Base-by-base conservation (phyloP, 2,888 invertebrate genomes). In the Reticulitermes lucifugus region DNA sequence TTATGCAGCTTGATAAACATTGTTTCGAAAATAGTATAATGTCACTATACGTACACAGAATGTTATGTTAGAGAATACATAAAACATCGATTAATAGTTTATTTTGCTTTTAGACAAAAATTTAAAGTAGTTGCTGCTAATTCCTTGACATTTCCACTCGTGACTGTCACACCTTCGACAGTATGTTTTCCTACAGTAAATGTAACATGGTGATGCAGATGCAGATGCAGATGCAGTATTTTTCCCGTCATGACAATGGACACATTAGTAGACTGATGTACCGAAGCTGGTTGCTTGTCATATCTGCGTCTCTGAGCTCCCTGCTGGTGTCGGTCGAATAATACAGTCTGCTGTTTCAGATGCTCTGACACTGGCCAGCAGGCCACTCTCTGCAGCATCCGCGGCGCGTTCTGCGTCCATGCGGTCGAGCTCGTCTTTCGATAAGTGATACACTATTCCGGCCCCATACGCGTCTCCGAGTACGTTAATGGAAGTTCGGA, bases 401-500 rank as follows among this genome's bases (percentile, higher is more conserved):
- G 73, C 77, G 29, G 18, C 10, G n/a, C 86, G 73, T 75, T 87
- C 87, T 12, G 87, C 87, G 55, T 87, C 87, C 84, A 86, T 86
- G 25, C 70, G 79, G 85, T 86, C 88, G 79, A 90, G 87, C 83
- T 90, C 90, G 14, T 88, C 87, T 85, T 88, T 88, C 85, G 89
- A 89, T 83, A 91, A 87, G 86, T 92, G 91, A 86, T 90, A 89
- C n/a, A 93, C 93, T 85, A 93, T 92, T 0, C 92, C 93, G 18
- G 93, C 92, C 2, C 93, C 93, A 85, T 92, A 90, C 14, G 92
- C 91, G 88, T 93, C 93, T 5, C 93, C 93, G 86, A 92, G 89
- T n/a, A 93, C 93, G 88, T 93, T 93, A 77, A 92, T 91, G 85
- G 91, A 90, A 0, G 93, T 93, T 22, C 93, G 90, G 87, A 93